Evolutionary conservation across 2,113 vertebrate species (phyloP).

Genomic region (Hippocampus zosterae): DNA sequence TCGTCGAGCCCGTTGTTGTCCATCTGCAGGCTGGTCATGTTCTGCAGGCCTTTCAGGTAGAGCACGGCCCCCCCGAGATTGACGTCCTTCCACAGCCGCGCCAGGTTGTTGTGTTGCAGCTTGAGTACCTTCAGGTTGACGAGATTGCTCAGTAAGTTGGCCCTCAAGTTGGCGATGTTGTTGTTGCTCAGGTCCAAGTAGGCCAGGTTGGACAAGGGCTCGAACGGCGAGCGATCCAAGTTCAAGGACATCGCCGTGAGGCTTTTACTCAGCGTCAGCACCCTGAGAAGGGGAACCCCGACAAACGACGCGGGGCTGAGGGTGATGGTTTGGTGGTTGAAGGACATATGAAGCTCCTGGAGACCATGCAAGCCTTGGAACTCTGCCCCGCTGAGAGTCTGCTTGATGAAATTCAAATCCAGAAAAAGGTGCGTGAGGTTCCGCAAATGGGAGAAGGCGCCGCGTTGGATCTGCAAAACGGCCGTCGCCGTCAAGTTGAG

Average conservation of each 20-base stretch:
- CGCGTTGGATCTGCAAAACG: constrained; percentile 67
- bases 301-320: constrained; percentile 77
- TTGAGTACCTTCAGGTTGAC: constrained; percentile 77
- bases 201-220: constrained; percentile 74
- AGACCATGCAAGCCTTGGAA: constrained; percentile 79
- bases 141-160: constrained; percentile 76
- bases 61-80: constrained; percentile 84
- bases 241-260: constrained; percentile 66
- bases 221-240: constrained; percentile 80
- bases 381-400: constrained; percentile 81
- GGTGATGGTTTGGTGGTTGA: constrained; percentile 74
- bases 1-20: constrained; percentile 91
- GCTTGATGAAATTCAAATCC: constrained; percentile 83
- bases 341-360: constrained; percentile 79
- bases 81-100: constrained; percentile 84
- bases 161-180: constrained; percentile 85
- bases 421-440: constrained; percentile 79
- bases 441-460: constrained; percentile 74
- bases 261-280: constrained; percentile 78
- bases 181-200: constrained; percentile 91
- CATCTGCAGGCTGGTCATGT: constrained; percentile 73
- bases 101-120: constrained; percentile 94
- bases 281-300: constrained; percentile 73
- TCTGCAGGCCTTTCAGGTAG: constrained; percentile 75
- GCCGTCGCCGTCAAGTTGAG: constrained; percentile 82